A percentile compares a stretch with the other conserved stretches of the same genome.
Evolutionary conservation across 2,113 vertebrate genomes (phyloP).

Genomic region (Phocoena phocoena): DNA sequence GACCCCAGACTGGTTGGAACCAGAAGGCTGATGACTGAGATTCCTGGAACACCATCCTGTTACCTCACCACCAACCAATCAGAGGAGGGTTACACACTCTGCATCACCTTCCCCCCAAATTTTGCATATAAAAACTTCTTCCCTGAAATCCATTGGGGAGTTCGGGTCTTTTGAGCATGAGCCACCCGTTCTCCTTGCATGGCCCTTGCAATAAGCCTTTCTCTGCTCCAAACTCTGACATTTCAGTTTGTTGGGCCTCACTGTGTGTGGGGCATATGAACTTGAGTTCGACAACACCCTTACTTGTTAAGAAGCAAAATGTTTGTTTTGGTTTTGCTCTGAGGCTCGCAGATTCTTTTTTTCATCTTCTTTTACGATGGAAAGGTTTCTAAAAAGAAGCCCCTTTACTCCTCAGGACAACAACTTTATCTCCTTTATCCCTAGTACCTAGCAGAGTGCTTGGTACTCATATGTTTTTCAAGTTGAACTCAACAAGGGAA

Average conservation of each 20-base stretch:
- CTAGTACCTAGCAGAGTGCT: background rate
- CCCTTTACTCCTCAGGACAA: background rate
- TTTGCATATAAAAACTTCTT: too few species aligned
- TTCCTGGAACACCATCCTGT: too few species aligned
- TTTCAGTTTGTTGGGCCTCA: background rate
- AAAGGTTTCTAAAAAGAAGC: background rate
- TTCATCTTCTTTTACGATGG: constrained; percentile 20
- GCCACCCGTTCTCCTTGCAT: too few species aligned
- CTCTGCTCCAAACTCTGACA: background rate
- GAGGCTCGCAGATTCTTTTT: constrained; percentile 9
- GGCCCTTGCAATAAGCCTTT: background rate
- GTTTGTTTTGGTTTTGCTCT: constrained; percentile 24
- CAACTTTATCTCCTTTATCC: constrained; percentile 1
- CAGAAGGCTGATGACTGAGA: too few species aligned
- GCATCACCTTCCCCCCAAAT: too few species aligned
- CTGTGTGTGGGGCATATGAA: background rate
- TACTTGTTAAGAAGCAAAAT: constrained; percentile 22
- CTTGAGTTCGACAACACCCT: background rate
- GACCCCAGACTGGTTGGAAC: too few species aligned
- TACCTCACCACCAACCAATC: too few species aligned
- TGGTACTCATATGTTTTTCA: background rate
- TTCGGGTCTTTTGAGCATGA: too few species aligned
- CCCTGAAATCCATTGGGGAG: too few species aligned
- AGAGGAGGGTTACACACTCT: too few species aligned
- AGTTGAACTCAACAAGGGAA: constrained; percentile 22